Conservation (phyloP, 1,140 invertebrate species). For the Semibalanus balanoides region DNA sequence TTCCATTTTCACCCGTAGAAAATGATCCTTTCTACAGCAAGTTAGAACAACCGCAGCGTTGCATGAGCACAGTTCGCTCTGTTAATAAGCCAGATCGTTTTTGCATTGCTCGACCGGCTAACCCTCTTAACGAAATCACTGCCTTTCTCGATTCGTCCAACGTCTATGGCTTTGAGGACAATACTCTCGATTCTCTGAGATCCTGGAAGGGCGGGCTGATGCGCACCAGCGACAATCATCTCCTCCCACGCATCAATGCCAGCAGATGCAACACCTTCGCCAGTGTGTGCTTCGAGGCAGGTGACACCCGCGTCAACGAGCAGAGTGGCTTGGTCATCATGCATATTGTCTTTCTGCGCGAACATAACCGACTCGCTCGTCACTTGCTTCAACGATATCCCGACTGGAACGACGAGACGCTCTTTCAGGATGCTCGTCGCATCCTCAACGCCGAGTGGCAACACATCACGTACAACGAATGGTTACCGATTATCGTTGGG, state of each 20-base stretch:
- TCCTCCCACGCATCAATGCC: neutral
- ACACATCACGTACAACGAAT: slow-evolving; percentile 50
- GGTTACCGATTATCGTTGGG: slow-evolving; percentile 44
- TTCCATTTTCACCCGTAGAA: slow-evolving; percentile 21
- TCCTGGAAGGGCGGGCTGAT: slow-evolving; percentile 15
- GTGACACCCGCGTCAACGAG: slow-evolving; percentile 39
- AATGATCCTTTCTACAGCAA: slow-evolving; percentile 22
- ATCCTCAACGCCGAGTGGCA: slow-evolving; percentile 37
- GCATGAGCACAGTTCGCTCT: slow-evolving; percentile 52
- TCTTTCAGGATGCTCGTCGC: slow-evolving; percentile 39
- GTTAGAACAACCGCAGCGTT: slow-evolving; percentile 25
- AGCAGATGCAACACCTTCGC: slow-evolving; percentile 6
- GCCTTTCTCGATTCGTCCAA: slow-evolving; percentile 84
- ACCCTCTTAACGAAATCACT: slow-evolving; percentile 62
- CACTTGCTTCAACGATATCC: slow-evolving; percentile 30
- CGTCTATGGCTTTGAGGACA: slow-evolving; percentile 46
- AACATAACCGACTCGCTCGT: slow-evolving; percentile 40
- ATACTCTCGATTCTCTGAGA: slow-evolving; percentile 12
- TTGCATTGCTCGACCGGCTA: slow-evolving; percentile 49
- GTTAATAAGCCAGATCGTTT: slow-evolving; percentile 45
- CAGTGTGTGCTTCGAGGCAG: slow-evolving; percentile 19
- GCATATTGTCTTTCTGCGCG: slow-evolving; percentile 37
- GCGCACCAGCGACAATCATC: neutral
- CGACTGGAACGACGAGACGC: slow-evolving; percentile 33
- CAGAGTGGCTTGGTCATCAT: slow-evolving; percentile 37